These are phyloP conservation scores for Rhinoptilus africanus DNA, from an alignment of 2,113 vertebrate genomes.

Conservation along the genomic window DNA sequence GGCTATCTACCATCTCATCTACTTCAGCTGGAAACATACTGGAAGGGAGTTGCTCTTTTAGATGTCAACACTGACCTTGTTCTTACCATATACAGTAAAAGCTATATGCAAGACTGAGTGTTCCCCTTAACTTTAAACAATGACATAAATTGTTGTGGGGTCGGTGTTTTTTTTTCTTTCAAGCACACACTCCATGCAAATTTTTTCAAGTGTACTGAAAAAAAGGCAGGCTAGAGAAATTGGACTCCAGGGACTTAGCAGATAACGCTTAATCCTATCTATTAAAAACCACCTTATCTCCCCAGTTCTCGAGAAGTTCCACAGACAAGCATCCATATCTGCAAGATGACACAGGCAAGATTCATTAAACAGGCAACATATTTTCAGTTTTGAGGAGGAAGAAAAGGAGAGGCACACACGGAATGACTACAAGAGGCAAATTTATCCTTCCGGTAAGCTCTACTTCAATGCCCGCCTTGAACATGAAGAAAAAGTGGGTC, in stretches of 20 bases:
- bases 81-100: constrained; percentile 69
- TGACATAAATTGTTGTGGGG: not conserved
- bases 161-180: not conserved
- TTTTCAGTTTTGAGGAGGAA: not conserved
- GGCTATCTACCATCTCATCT: constrained; percentile 46
- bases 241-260: not conserved
- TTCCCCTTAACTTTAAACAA: constrained; percentile 37
- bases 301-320: not conserved
- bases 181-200: not conserved
- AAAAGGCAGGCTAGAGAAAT: not conserved
- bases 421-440: not conserved
- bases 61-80: constrained; percentile 4
- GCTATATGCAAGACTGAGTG: not conserved
- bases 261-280: not conserved
- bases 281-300: not conserved
- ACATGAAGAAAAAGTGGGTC: not conserved
- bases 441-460: not conserved
- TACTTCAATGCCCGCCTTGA: not conserved
- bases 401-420: not conserved
- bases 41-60: not conserved
- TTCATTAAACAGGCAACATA: not conserved
- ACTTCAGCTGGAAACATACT: constrained; percentile 19
- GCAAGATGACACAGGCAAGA: not conserved
- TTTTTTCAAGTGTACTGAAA: not conserved
- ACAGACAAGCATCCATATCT: not conserved